Evolutionary conservation across 2,888 invertebrate species (phyloP).

Genomic region (Nymphalis c-album): DNA sequence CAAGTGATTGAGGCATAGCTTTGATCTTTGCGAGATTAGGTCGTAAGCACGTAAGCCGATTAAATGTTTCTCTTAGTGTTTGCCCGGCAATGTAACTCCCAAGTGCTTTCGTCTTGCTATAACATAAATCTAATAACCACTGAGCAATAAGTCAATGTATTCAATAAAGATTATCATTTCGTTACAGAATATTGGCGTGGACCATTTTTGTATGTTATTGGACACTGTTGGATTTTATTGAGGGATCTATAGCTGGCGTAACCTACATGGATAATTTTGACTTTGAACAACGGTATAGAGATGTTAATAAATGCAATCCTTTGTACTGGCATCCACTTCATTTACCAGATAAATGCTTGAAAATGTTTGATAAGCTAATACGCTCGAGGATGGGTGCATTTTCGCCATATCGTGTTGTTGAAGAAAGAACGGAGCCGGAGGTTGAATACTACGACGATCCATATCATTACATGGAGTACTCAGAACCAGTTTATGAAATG

Average conservation of each 20-base stretch:
- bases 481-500: constrained; percentile 1
- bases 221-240: constrained; percentile 35
- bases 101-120: no score
- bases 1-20: no score
- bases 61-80: no score
- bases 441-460: constrained; percentile 17
- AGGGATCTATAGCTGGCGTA: constrained; percentile 62
- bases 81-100: no score
- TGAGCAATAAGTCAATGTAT: no score
- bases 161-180: background rate
- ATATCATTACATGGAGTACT: constrained; percentile 1
- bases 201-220: constrained; percentile 31
- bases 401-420: constrained; percentile 47
- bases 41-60: no score
- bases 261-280: constrained; percentile 69
- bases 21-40: no score
- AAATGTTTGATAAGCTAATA: constrained; percentile 59
- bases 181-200: constrained; percentile 20
- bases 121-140: no score
- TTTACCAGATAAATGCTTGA: constrained; percentile 60
- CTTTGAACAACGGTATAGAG: constrained; percentile 60
- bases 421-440: constrained; percentile 38
- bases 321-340: constrained; percentile 70
- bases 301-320: constrained; percentile 66
- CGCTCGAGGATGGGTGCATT: constrained; percentile 46